Evolutionary conservation across 2,888 invertebrate species (phyloP).

Genomic region (Branchipolynoe longqiensis): DNA sequence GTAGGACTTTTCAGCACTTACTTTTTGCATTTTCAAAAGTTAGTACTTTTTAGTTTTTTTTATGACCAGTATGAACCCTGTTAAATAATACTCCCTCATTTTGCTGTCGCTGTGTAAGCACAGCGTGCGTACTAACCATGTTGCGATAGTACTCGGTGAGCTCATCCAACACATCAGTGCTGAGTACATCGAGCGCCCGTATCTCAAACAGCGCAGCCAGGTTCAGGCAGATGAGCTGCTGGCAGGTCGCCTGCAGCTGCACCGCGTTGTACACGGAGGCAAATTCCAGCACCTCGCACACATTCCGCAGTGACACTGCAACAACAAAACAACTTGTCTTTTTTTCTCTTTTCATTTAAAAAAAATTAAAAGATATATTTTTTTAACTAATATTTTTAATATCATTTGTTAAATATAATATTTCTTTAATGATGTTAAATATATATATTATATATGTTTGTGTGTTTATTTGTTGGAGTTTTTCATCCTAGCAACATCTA

Average conservation of each 20-base stretch:
- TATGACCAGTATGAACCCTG: conserved; percentile 10
- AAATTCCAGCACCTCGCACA: conserved; percentile 89
- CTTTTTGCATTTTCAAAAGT: too few relatives aligned
- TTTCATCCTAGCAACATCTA: too few relatives aligned
- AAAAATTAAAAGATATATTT: too few relatives aligned
- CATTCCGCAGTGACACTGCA: conserved; percentile 88
- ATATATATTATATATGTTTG: too few relatives aligned
- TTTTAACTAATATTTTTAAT: too few relatives aligned
- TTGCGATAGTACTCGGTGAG: conserved; percentile 87
- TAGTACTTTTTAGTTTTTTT: neutral
- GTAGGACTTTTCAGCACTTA: too few relatives aligned
- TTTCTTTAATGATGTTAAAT: too few relatives aligned
- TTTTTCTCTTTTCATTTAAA: too few relatives aligned
- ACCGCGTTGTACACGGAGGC: conserved; percentile 89
- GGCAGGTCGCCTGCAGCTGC: conserved; percentile 87
- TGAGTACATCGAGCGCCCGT: conserved; percentile 86
- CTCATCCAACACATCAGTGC: conserved; percentile 85
- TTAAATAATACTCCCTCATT: neutral
- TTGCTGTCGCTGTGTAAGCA: neutral
- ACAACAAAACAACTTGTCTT: neutral
- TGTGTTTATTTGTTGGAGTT: too few relatives aligned
- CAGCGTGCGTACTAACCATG: conserved; percentile 78
- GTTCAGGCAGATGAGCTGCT: conserved; percentile 90
- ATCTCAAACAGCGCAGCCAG: conserved; percentile 88
- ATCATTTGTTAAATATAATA: too few relatives aligned